Conservation (phyloP, 35 echinoderm and acorn worm species). For the Ophioderma brevispina region DNA sequence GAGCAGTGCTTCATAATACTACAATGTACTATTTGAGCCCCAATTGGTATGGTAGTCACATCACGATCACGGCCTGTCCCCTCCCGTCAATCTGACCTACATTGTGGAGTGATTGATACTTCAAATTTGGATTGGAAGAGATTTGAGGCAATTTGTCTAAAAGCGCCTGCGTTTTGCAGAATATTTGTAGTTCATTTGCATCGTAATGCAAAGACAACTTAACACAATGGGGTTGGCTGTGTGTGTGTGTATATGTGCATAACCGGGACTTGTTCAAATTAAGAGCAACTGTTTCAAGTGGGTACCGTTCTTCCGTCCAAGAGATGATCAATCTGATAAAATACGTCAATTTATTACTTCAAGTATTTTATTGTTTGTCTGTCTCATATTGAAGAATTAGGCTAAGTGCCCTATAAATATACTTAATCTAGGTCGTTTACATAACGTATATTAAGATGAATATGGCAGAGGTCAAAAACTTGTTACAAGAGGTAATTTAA, state of each 20-base stretch:
- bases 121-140: not conserved
- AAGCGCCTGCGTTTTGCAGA: not conserved
- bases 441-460: too few species aligned
- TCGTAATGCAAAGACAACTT: not conserved
- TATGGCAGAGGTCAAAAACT: too few species aligned
- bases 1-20: too few species aligned
- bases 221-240: not conserved
- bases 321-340: not conserved
- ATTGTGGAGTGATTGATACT: not conserved
- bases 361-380: not conserved
- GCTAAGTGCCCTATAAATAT: not conserved
- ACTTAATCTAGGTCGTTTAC: too few species aligned
- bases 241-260: not conserved
- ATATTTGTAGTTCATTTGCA: conserved; percentile 8
- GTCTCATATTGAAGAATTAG: not conserved
- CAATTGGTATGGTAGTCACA: too few species aligned
- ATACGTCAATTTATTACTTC: not conserved
- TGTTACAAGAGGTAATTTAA: too few species aligned
- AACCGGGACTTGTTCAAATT: not conserved
- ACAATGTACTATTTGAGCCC: too few species aligned
- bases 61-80: not conserved
- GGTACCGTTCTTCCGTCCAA: too few species aligned
- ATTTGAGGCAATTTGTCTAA: conserved; percentile 7
- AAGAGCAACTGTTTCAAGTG: not conserved
- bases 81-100: not conserved